A percentile compares a stretch with the other conserved stretches of the same genome.
Evolutionary conservation across 2,888 invertebrate species (phyloP).

Genomic region (Poecilobothrus nobilitatus): DNA sequence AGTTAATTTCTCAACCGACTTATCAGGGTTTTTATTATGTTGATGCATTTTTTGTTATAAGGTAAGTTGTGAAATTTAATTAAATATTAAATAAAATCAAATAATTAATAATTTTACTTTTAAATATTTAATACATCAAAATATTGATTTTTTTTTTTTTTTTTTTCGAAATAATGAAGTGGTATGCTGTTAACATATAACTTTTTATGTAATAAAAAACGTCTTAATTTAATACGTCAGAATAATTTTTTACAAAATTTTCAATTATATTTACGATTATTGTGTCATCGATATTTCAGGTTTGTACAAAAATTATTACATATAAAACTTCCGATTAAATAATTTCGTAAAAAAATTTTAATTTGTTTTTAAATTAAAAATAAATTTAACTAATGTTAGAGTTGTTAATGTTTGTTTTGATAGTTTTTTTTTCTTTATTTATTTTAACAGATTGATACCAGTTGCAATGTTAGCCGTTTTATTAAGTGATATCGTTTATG

Average conservation of each 20-base stretch:
- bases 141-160: slow-evolving; percentile 7
- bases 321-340: background rate
- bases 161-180: slow-evolving; percentile 1
- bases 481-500: slow-evolving; percentile 13
- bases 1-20: slow-evolving; percentile 9
- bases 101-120: no score
- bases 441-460: slow-evolving; percentile 12
- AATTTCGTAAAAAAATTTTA: no score
- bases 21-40: slow-evolving; percentile 16
- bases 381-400: no score
- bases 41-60: slow-evolving; percentile 16
- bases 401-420: no score
- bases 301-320: background rate
- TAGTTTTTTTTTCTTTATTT: no score
- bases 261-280: slow-evolving; percentile 14
- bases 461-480: slow-evolving; percentile 10
- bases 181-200: slow-evolving; percentile 16
- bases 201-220: slow-evolving; percentile 14
- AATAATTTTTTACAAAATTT: slow-evolving; percentile 14
- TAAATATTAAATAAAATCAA: background rate
- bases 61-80: no score
- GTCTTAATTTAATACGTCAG: slow-evolving; percentile 10
- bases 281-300: slow-evolving; percentile 18
- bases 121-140: background rate
- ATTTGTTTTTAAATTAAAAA: no score